phyloP scores from a whole-genome alignment of 2,888 invertebrate species.

The Drosophila greeni region DNA sequence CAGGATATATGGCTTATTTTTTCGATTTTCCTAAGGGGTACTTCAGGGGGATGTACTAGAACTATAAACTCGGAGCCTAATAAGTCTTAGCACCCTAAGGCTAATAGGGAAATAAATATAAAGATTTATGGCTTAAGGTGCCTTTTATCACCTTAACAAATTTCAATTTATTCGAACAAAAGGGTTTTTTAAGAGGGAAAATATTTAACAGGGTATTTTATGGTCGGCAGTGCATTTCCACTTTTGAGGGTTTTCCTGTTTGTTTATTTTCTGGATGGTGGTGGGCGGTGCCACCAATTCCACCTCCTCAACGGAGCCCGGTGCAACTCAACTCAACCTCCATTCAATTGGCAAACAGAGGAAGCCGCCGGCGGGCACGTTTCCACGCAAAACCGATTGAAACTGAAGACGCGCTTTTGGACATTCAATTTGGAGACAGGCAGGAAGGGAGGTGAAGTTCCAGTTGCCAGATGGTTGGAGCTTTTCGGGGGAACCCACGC shows the following conservation, averaged over 20 bases:
- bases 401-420: slow-evolving; percentile 61
- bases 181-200: too few species aligned
- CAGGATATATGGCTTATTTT: not conserved
- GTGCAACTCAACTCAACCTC: slow-evolving; percentile 19
- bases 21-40: not conserved
- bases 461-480: not conserved
- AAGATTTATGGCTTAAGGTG: not conserved
- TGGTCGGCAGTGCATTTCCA: not conserved
- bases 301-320: slow-evolving; percentile 6
- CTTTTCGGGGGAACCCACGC: slow-evolving; percentile 7
- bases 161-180: not conserved
- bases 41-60: not conserved
- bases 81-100: not conserved
- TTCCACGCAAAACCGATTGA: slow-evolving; percentile 51
- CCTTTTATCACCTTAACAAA: not conserved
- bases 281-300: slow-evolving; percentile 46
- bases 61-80: not conserved
- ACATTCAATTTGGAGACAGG: slow-evolving; percentile 42
- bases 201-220: slow-evolving; percentile 3
- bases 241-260: slow-evolving; percentile 18
- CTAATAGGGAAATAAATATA: not conserved
- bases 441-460: not conserved
- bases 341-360: slow-evolving; percentile 62
- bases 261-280: slow-evolving; percentile 17
- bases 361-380: slow-evolving; percentile 48